Evolutionary conservation across 2,888 invertebrate genomes (phyloP), one percentile per base, ranked within the genome.

Genomic region (Tipula lateralis): DNA sequence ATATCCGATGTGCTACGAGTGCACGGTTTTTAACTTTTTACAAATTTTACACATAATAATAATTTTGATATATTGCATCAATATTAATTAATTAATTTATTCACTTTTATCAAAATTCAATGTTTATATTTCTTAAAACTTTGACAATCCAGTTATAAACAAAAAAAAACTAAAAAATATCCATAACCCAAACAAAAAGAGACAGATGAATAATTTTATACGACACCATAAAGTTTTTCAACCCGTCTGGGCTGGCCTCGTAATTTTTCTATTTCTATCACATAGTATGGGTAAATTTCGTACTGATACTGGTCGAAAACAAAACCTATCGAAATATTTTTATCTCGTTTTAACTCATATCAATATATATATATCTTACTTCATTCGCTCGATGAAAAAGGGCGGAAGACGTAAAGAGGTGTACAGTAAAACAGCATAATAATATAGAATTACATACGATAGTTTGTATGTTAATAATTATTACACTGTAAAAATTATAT

Each of bases 401-500:
- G 82, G 82, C 82, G 82, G 82, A 82, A 82, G 82, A 82, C 82
- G 82, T 82, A 82, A 82, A 82, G 82, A 32, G 82, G 82, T 82
- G 82, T 82, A 82, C 13, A 82, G 66, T 24, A 30, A 30, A 44
- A 44, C 2, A 44, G 5, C n/a, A 16, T 82, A 82, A 82, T 82
- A 13, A 82, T 82, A 82, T 32, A 82, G 82, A 30, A 82, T 82
- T 82, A 66, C 66, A n/a, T n/a, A 24, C 24, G 66, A 66, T 24
- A 3, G 2, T 24, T 7, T 16, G 24, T 30, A 9, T 82, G 32
- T n/a, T 7, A 13, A 30, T 30, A 82, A 30, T 30, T n/a, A n/a
- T n/a, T 30, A 82, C 82, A 82, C 32, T 82, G 82, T 66, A 66
- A 66, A 66, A 44, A 5, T 4, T 44, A 44, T n/a, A n/a, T 44